Evolutionary conservation across 2,113 vertebrate genomes (phyloP), one percentile per base, ranked within the genome.

Genomic region (Hippocampus comes): DNA sequence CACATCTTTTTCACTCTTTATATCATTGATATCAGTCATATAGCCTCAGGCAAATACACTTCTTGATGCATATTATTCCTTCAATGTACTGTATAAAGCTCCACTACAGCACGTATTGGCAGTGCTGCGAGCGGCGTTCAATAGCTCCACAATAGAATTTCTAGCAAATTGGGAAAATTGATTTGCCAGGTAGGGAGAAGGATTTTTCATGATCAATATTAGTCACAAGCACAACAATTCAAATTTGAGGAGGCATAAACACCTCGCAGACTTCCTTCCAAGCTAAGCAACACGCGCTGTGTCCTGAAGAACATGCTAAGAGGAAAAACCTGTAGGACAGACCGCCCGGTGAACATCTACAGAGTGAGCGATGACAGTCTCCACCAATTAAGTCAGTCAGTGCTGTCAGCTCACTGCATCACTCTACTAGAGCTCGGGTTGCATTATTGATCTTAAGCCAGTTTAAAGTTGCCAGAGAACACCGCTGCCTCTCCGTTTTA

Each of bases 391-490:
- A 83, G 75, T 77, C 74, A 68, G 81, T 79, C 64, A 48, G 34
- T 66, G 68, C 70, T 78, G 76, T 73, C 87, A 85, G 70, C 60
- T 74, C 57, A 18, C 68, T 78, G 65, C 72, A 68, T 80, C 64
- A 57, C 71, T 73, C 15, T 46, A 71, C 78, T 74, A 72, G 72
- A 79, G 66, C 74, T 72, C 21, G 30, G 67, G 66, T 25, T 69
- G 73, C 59, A 72, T 82, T 85, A 89, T 85, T 82, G 86, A 84
- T 86, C 77, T 71, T 14, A 76, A 71, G 69, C 68, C 78, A 70
- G 69, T 73, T 83, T 71, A 68, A 56, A 81, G 63, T 78, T 71
- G 82, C 78, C 76, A 78, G 56, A 73, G 55, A 72, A 46, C 61
- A 73, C 67, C 59, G 74, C 61, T 73, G 49, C 63, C 56, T 71